Conservation (phyloP, 2,113 vertebrate genomes). For the Craseonycteris thonglongyai region DNA sequence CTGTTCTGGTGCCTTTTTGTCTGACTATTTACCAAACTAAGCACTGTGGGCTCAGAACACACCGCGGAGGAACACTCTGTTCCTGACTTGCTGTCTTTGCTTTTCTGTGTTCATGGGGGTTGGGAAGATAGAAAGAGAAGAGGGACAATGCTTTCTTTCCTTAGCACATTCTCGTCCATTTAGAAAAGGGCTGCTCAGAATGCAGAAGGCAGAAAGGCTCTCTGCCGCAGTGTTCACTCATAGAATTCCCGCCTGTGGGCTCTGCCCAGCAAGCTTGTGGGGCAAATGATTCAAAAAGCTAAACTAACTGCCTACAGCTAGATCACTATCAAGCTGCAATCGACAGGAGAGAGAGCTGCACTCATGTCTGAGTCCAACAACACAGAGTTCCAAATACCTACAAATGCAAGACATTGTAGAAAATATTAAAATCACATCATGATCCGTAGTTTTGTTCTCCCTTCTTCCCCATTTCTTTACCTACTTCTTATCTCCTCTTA, state of each 20-base stretch:
- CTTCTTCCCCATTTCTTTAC: not conserved
- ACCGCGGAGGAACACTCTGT: not conserved
- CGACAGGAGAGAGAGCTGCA: not conserved
- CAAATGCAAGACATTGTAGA: not conserved
- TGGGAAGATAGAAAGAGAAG: not conserved
- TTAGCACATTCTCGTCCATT: not conserved
- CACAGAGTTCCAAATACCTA: not conserved
- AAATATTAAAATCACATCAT: not conserved
- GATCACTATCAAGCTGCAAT: not conserved
- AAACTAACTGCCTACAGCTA: not conserved
- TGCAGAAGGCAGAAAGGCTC: not conserved
- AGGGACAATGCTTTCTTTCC: not conserved
- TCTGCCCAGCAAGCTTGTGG: rapidly evolving
- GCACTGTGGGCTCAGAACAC: not conserved
- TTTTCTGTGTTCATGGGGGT: not conserved
- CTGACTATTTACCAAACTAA: constrained; percentile 4
- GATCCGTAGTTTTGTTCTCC: not conserved
- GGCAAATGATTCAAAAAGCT: not conserved
- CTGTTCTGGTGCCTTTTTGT: not conserved
- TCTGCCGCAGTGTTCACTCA: not conserved
- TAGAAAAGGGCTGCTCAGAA: not conserved
- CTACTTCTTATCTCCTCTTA: not conserved
- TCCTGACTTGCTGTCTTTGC: not conserved
- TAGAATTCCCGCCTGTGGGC: not conserved
- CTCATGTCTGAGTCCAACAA: not conserved